Base-by-base conservation (phyloP, 2,888 invertebrate species). In the Anagyrus pseudococci region DNA sequence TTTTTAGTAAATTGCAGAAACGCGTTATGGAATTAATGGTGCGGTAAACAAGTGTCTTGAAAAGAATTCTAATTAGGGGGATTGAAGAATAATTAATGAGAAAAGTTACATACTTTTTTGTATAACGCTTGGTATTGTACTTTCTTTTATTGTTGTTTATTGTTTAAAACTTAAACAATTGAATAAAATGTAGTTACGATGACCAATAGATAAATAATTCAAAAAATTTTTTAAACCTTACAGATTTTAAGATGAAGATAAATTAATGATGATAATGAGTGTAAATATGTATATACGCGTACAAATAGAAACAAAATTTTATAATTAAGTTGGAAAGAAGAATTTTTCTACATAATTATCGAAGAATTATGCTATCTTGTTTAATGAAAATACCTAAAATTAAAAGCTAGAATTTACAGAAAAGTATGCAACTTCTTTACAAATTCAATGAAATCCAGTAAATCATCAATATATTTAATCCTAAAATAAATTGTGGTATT, bases 261-360 rank as follows among this genome's bases (percentile, higher is more conserved):
- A 3, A 8, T 48, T 22, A n/a, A n/a, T n/a, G n/a, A n/a, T n/a
- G n/a, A n/a, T n/a, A n/a, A n/a, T n/a, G n/a, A n/a, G n/a, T 23
- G 23, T 29, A 50, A 23, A 29, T 50, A 50, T 29, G 25, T 50
- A 33, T 50, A 50, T 25, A 55, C 26, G n/a, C 1, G 43, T n/a
- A 23, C 15, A 20, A 25, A 4, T 43, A 43, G 40, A 15, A n/a
- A n/a, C n/a, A 43, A 54, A 22, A 19, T 54, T 43, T 17, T 20
- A 41, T 25, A 43, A 54, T 43, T 22, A 54, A n/a, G n/a, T n/a
- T 37, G 8, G 15, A 37, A 37, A 13, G 2, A 37, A 37, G 33
- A 4, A 37, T 15, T 15, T 37, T 37, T 13, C 33, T 29, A 7
- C 29, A 7, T 10, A 10, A 7, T 29, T 29, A 29, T 29, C 10